These are phyloP conservation scores for Timandra comae DNA, from an alignment of 2,888 invertebrate species.

Conservation along the genomic window DNA sequence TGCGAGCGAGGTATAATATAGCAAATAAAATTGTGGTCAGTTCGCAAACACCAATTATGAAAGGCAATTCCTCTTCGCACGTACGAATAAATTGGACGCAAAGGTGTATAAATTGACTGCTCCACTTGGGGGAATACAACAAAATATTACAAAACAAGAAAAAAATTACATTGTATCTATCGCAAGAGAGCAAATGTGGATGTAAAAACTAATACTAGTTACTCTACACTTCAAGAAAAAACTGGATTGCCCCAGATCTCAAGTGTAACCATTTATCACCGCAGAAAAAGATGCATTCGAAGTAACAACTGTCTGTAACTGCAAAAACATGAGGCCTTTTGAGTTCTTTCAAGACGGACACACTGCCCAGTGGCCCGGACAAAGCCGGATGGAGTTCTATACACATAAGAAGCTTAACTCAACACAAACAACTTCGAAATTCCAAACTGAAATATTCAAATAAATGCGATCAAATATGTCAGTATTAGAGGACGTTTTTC, in stretches of 20 bases:
- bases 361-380: too few species aligned
- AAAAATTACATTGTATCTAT: conserved; percentile 20
- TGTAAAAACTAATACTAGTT: conserved; percentile 2
- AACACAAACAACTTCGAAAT: conserved; percentile 29
- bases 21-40: conserved; percentile 39
- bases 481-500: conserved; percentile 34
- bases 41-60: conserved; percentile 49
- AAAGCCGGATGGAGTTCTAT: too few species aligned
- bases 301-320: neutral
- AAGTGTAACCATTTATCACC: neutral
- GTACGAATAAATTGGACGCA: conserved; percentile 67
- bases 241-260: conserved; percentile 3
- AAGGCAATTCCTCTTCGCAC: conserved; percentile 62
- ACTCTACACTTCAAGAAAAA: conserved; percentile 4
- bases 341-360: too few species aligned
- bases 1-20: conserved; percentile 31
- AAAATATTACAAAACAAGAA: too few species aligned
- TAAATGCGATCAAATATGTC: conserved; percentile 51
- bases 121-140: too few species aligned
- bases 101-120: conserved; percentile 31
- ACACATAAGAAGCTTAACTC: conserved; percentile 31
- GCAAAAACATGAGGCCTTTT: neutral
- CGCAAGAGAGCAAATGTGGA: too few species aligned
- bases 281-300: too few species aligned
- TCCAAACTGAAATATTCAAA: conserved; percentile 39